A percentile compares a stretch with the other conserved stretches of the same genome.
Conservation (phyloP, 2,113 vertebrate genomes). For the Perca schrenkii region DNA sequence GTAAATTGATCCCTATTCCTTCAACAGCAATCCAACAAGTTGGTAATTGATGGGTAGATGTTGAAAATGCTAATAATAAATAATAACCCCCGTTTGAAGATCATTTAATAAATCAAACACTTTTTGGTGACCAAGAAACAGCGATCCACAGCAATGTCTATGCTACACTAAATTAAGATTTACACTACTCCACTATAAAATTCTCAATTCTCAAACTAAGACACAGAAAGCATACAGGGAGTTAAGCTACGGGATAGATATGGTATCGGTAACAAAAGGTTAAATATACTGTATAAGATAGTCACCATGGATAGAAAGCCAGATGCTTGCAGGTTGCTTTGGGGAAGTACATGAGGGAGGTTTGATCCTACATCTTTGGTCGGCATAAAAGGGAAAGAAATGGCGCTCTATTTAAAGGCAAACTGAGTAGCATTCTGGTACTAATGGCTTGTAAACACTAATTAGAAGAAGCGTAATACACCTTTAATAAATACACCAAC, state of each 20-base stretch:
- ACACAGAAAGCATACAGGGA: neutral
- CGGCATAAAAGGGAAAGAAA: slow-evolving; percentile 71
- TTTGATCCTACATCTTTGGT: slow-evolving; percentile 74
- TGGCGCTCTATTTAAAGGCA: slow-evolving; percentile 54
- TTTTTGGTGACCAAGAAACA: neutral
- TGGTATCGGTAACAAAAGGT: slow-evolving; percentile 14
- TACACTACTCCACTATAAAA: slow-evolving; percentile 1
- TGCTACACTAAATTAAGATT: neutral
- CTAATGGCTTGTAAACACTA: slow-evolving; percentile 14
- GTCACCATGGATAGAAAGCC: slow-evolving; percentile 83
- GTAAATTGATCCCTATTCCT: neutral
- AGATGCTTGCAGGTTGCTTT: slow-evolving; percentile 75
- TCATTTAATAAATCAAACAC: neutral
- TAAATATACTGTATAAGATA: slow-evolving; percentile 62
- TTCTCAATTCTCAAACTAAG: neutral
- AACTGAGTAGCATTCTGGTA: slow-evolving; percentile 7
- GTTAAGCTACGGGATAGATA: slow-evolving; percentile 24
- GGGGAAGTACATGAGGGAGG: slow-evolving; percentile 67
- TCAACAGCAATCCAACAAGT: neutral
- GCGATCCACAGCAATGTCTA: slow-evolving; percentile 41
- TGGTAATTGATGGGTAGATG: neutral
- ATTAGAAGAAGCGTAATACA: neutral
- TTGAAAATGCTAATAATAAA: neutral
- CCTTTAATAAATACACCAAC: neutral
- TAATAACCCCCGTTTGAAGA: neutral